Conservation (phyloP, 2,797 vertebrate species). For the Euphonia xanthogaster region DNA sequence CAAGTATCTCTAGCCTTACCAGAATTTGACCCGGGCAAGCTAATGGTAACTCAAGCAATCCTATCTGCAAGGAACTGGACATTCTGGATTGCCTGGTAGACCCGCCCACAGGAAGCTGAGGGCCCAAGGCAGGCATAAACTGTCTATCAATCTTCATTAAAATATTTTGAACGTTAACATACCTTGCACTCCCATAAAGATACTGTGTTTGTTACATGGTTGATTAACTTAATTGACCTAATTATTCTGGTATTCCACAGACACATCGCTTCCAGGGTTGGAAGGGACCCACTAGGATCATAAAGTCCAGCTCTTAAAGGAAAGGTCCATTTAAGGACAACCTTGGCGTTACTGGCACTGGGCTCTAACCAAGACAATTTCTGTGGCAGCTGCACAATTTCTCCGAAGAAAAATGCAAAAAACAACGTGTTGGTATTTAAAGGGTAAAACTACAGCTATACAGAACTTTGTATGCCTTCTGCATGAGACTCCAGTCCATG, state of each 20-base stretch:
- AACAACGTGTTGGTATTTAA: background rate
- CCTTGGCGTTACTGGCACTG: rapidly evolving
- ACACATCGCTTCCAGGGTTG: too few relatives aligned
- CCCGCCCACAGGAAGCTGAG: rapidly evolving
- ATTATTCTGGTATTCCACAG: background rate
- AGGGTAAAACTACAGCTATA: background rate
- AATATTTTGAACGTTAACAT: background rate
- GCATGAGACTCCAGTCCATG: background rate
- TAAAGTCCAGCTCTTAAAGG: background rate
- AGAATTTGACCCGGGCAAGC: background rate
- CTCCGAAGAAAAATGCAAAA: background rate
- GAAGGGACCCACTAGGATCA: background rate
- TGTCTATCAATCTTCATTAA: background rate
- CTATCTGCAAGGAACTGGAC: background rate
- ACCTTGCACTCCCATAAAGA: background rate
- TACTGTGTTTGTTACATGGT: background rate
- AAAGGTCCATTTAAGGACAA: background rate
- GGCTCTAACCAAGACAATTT: background rate
- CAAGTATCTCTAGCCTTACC: background rate
- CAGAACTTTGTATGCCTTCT: background rate
- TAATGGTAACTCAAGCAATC: background rate
- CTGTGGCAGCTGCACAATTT: too few relatives aligned
- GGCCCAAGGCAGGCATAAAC: background rate
- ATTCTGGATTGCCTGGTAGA: background rate
- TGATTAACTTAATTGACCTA: background rate